Percentiles rank a stretch among this genome's conserved stretches.
Evolutionary conservation across 2,888 invertebrate species (phyloP).

Genomic region (Amblyjoppa proteus): DNA sequence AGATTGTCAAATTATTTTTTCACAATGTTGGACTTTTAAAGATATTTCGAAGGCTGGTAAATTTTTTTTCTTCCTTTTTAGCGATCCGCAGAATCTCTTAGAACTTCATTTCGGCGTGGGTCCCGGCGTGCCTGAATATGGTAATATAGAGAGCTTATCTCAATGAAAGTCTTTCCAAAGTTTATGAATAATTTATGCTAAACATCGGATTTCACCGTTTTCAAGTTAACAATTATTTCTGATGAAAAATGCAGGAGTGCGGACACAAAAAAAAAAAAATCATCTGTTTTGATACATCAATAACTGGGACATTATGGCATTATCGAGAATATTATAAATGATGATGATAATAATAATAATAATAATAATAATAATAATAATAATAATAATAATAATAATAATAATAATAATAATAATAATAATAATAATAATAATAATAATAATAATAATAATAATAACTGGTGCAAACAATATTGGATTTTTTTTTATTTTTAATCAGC

Average conservation of each 20-base stretch:
- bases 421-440: too few species aligned
- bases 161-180: slow-evolving; percentile 4
- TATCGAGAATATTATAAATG: too few species aligned
- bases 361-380: too few species aligned
- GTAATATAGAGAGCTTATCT: background rate
- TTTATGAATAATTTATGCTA: slow-evolving; percentile 10
- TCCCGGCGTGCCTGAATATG: background rate
- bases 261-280: background rate
- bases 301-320: too few species aligned
- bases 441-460: too few species aligned
- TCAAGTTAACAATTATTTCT: background rate
- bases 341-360: too few species aligned
- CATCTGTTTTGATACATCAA: too few species aligned
- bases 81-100: background rate
- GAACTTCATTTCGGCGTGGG: background rate
- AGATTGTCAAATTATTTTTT: background rate
- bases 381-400: too few species aligned
- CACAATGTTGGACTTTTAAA: background rate
- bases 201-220: background rate
- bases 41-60: background rate
- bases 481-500: too few species aligned
- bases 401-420: too few species aligned
- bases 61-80: background rate
- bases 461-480: background rate
- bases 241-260: background rate